A percentile compares a stretch with the other conserved stretches of the same genome.
Evolutionary conservation across 2,113 vertebrate species (phyloP).

Genomic region (Cyprinodon variegatus): DNA sequence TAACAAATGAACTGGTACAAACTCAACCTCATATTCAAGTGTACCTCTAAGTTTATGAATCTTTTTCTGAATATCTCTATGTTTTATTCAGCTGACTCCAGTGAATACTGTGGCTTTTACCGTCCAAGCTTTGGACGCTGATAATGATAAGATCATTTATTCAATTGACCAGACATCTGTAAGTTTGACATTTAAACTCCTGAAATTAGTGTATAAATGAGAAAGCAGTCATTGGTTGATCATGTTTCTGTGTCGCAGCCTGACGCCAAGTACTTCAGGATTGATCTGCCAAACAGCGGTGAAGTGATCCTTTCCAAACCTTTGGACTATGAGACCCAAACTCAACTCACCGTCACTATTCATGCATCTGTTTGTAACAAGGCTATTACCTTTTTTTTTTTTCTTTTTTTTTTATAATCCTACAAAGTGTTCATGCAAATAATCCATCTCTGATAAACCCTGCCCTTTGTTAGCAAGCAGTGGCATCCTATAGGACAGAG

Average conservation of each 20-base stretch:
- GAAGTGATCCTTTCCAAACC: conserved; percentile 79
- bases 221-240: background rate
- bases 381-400: background rate
- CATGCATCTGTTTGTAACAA: conserved; percentile 75
- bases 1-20: background rate
- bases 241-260: conserved; percentile 70
- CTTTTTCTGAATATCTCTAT: background rate
- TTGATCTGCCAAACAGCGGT: conserved; percentile 83
- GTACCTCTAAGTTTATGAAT: background rate
- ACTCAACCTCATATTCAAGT: background rate
- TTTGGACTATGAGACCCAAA: conserved; percentile 84
- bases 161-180: conserved; percentile 80
- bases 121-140: conserved; percentile 80
- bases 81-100: conserved; percentile 72
- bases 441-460: no score
- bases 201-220: background rate
- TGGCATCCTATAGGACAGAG: no score
- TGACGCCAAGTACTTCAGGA: conserved; percentile 81
- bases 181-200: conserved; percentile 33
- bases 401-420: background rate
- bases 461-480: no score
- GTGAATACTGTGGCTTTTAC: conserved; percentile 83
- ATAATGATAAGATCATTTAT: conserved; percentile 83
- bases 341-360: conserved; percentile 77
- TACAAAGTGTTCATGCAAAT: no score